phyloP scores from a whole-genome alignment of 1,140 invertebrate species.

The Arctopsyche grandis region DNA sequence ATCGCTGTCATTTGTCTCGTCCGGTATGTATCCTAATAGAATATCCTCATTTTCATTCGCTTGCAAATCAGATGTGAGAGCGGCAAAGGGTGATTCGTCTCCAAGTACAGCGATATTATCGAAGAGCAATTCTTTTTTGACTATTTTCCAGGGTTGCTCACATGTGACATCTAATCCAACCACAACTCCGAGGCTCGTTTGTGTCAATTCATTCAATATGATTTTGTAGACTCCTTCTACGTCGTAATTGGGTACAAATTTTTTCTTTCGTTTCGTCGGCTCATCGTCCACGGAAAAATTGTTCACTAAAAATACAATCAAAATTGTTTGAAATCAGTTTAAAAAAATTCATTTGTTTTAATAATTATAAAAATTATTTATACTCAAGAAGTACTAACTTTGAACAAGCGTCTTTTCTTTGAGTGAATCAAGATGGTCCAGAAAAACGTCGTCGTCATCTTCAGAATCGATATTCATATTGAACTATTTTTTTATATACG shows the following conservation, averaged over 20 bases:
- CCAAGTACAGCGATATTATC: slow-evolving; percentile 67
- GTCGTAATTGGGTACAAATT: slow-evolving; percentile 56
- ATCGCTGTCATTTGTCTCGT: slow-evolving; percentile 69
- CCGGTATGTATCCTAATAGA: slow-evolving; percentile 75
- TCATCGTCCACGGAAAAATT: slow-evolving; percentile 15
- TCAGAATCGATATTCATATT: slow-evolving; percentile 36
- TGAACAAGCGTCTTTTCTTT: slow-evolving; percentile 43
- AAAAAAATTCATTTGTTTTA: not conserved
- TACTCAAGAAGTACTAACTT: slow-evolving; percentile 23
- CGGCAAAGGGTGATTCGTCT: slow-evolving; percentile 69
- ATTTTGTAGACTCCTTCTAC: slow-evolving; percentile 61
- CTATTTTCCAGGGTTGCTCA: slow-evolving; percentile 77
- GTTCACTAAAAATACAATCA: slow-evolving; percentile 22
- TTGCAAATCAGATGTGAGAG: slow-evolving; percentile 65
- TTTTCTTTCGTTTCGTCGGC: slow-evolving; percentile 30
- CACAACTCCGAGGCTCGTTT: slow-evolving; percentile 64
- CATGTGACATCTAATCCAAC: slow-evolving; percentile 71
- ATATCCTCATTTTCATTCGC: slow-evolving; percentile 68
- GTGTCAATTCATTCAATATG: slow-evolving; percentile 62
- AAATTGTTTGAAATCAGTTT: too few relatives aligned
- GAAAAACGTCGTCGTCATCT: slow-evolving; percentile 17
- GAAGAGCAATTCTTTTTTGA: slow-evolving; percentile 71
- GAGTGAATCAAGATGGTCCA: slow-evolving; percentile 34
- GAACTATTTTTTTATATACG: too few relatives aligned
- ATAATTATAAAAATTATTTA: not conserved